These are phyloP conservation scores for Sinotaia quadrata DNA, from an alignment of 2,888 invertebrate genomes.

Conservation along the genomic window DNA sequence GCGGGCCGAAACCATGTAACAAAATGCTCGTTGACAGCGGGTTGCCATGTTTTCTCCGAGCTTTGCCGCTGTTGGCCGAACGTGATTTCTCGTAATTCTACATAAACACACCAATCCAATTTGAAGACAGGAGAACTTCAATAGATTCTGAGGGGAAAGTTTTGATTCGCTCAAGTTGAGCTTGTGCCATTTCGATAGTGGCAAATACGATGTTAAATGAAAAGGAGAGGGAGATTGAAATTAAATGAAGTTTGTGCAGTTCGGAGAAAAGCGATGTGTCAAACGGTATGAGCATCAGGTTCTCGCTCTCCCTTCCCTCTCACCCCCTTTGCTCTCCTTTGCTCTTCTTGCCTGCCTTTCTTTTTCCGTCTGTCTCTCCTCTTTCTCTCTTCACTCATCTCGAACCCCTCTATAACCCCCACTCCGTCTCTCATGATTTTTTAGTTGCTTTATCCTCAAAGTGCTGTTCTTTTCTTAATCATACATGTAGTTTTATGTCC, in stretches of 20 bases:
- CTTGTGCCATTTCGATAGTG: constrained; percentile 1
- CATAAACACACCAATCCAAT: constrained; percentile 32
- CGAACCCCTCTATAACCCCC: too few species aligned
- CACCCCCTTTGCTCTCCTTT: too few species aligned
- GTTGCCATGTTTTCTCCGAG: constrained; percentile 15
- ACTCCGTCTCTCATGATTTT: too few species aligned
- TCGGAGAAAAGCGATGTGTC: background rate
- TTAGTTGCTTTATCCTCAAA: too few species aligned
- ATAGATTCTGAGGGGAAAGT: background rate
- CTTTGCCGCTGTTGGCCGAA: constrained; percentile 35
- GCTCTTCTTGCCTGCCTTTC: too few species aligned
- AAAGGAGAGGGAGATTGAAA: constrained; percentile 5
- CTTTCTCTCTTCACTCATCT: too few species aligned
- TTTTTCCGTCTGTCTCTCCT: too few species aligned
- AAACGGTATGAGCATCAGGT: background rate
- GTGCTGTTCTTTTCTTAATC: too few species aligned
- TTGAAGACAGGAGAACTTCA: background rate
- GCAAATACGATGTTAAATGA: background rate
- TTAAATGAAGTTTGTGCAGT: background rate
- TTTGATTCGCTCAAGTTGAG: constrained; percentile 8
- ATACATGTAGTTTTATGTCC: too few species aligned
- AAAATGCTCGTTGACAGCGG: constrained; percentile 30
- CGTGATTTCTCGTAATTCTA: constrained; percentile 36
- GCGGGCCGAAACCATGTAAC: constrained; percentile 32
- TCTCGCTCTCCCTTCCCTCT: background rate